Conservation (phyloP, 2,888 invertebrate genomes). For the Tenthredo mesomela region DNA sequence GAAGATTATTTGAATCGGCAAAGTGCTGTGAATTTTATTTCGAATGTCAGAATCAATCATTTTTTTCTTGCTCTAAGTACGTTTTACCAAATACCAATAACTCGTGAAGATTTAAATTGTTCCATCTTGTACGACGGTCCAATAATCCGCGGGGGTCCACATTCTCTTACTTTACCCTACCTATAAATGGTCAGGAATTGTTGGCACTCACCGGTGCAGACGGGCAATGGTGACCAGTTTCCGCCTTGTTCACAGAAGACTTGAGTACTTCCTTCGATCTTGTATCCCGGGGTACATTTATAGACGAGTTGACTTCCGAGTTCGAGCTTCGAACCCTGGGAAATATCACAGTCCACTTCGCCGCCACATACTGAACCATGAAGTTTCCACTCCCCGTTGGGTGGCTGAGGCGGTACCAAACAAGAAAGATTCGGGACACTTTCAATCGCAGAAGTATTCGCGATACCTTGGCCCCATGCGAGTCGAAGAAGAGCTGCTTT, state of each 20-base stretch:
- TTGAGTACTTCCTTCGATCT: conserved; percentile 59
- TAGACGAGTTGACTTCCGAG: conserved; percentile 70
- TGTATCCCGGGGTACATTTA: conserved; percentile 67
- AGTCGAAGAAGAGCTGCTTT: neutral
- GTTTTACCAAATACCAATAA: no score
- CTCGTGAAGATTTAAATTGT: no score
- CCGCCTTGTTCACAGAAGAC: conserved; percentile 67
- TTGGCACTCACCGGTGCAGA: conserved; percentile 66
- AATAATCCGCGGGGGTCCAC: no score
- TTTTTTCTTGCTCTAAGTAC: no score
- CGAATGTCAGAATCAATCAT: no score
- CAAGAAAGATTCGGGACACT: conserved; percentile 57
- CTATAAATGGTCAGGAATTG: neutral
- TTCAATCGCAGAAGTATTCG: neutral
- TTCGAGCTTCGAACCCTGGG: conserved; percentile 56
- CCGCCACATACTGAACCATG: conserved; percentile 64
- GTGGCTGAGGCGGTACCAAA: conserved; percentile 66
- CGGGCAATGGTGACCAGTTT: conserved; percentile 67
- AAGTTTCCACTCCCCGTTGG: conserved; percentile 68
- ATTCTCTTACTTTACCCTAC: no score
- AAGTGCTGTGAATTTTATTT: no score
- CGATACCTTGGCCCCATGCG: neutral
- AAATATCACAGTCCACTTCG: conserved; percentile 62
- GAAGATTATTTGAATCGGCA: no score
- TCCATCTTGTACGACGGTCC: no score